Evolutionary conservation across 2,797 vertebrate genomes (phyloP), one percentile per base, ranked within the genome.

Genomic region (Rousettus madagascariensis): DNA sequence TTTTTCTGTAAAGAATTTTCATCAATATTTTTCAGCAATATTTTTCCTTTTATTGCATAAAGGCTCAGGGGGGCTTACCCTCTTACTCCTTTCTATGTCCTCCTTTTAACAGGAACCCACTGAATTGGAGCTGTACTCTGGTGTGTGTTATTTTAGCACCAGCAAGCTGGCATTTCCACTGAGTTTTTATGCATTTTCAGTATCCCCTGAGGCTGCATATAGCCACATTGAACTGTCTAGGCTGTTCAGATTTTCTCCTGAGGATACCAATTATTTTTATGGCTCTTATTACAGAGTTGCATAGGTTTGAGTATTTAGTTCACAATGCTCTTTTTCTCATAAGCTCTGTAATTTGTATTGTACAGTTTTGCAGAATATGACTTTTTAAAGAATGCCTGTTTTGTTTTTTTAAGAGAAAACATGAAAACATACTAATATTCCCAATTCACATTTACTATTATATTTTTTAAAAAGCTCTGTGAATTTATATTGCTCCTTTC

Each of bases 341-440:
- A 46, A 94, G 16, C 55, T 74, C 33, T 95, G 15, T 84, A 78
- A 79, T 95, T 93, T 92, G 85, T 94, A 85, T 53, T 91, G n/a
- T 95, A 30, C 15, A 91, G 8, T 68, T 95, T 92, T 87, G 17
- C 2, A 90, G 69, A 86, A 84, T 16, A 36, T 89, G 80, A 94
- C 55, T 43, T 80, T 91, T 88, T 91, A 36, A 43, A 43, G 36
- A 83, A 78, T 77, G 36, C 17, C 46, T 66, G 3, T 89, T 93
- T 33, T 82, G 16, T 55, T 65, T 84, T 89, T 88, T 65, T 26
- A 63, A 93, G 61, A 96, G 93, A 90, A 69, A 24, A 36, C 2
- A 63, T 93, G 87, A 78, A 88, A 79, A 61, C 28, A 65, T 33
- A 68, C 5, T 5, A 30, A 63, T 74, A 86, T 68, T 88, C 28